Base-by-base conservation (phyloP, 2,797 vertebrate genomes). In the Chaenodraco wilsoni region DNA sequence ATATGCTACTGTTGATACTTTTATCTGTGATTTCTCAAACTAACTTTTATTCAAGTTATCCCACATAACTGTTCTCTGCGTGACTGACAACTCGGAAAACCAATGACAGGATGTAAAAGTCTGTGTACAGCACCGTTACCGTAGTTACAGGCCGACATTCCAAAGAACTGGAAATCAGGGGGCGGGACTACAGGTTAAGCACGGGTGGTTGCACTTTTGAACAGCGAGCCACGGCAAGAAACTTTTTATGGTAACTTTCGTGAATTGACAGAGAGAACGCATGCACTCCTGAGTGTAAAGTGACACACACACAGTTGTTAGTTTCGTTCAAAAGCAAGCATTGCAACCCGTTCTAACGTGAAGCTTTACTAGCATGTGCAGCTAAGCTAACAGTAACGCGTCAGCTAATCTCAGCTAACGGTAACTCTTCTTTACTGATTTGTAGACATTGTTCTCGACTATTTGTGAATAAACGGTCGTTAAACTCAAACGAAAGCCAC, bases 161-260 rank as follows among this genome's bases (percentile, higher is more conserved):
- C 88, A 86, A 79, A 86, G 88, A 87, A 81, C 15, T 89, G 90
- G 85, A 83, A 74, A 68, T 63, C 7, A 27, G 65, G 74, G 79
- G 94, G 94, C 90, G 94, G 93, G 91, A 72, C 84, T 44, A 15
- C 0, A 1, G n/a, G 37, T 63, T 69, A 46, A 95, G 93, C 95
- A 95, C 6, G 94, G 83, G 82, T 87, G 94, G 73, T 66, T 93
- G 92, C 86, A 61, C 88, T 64, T 83, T 81, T 50, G 44, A 69
- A 55, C 67, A 61, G 80, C 72, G 54, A 86, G 67, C 80, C 27
- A 82, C 74, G 72, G 72, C 69, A 79, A 81, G 82, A 54, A 82
- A 78, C 40, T 57, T 82, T 87, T 85, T 16, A 11, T 41, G 16
- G 9, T 41, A 86, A 82, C 52, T 74, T 6, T 45, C 2, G 40